Base-by-base conservation (phyloP, 2,888 invertebrate species). In the Ectropis crepuscularia region DNA sequence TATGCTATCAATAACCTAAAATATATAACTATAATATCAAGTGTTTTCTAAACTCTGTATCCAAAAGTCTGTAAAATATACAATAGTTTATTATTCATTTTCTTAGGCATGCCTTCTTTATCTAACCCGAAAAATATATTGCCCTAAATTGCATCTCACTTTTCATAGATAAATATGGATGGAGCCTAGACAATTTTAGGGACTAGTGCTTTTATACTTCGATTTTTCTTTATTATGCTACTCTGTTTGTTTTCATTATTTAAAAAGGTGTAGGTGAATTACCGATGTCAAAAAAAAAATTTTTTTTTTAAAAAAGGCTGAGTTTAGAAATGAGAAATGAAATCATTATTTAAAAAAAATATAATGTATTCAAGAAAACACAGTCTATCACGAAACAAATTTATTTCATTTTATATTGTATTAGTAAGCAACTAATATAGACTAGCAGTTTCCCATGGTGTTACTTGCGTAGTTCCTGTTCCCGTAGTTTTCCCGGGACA, bases 201-300 rank as follows among this genome's bases (percentile, higher is more conserved):
- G 16, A 42, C 53, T 49, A 49, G 16, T 47, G 38, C 9, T 42
- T 48, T 43, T 54, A 49, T 43, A 28, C 8, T 53, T 36, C 16
- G 6, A 43, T 54, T 49, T 54, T 12, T 61, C 53, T 53, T 38
- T 5, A 37, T 43, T 41, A 53, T 28, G 53, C 10, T 39, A 5
- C 9, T 36, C 38, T 39, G 28, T 59, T 53, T 53, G n/a, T 59
- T 45, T 53, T 59, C 59, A 51, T 59, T 45, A 46, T 46, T 46
- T 59, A 51, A 45, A 59, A 53, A 51, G 59, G 8, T 28, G 16
- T 28, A 28, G 16, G 16, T 28, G 16, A 28, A 28, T 2, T 28
- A 4, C n/a, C n/a, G n/a, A n/a, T 28, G 16, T 28, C 16, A 1
- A 28, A 28, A 28, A 28, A 4, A 28, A 1, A n/a, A n/a, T n/a